Evolutionary conservation across 2,888 invertebrate species (phyloP).

Genomic region (Patella depressa): DNA sequence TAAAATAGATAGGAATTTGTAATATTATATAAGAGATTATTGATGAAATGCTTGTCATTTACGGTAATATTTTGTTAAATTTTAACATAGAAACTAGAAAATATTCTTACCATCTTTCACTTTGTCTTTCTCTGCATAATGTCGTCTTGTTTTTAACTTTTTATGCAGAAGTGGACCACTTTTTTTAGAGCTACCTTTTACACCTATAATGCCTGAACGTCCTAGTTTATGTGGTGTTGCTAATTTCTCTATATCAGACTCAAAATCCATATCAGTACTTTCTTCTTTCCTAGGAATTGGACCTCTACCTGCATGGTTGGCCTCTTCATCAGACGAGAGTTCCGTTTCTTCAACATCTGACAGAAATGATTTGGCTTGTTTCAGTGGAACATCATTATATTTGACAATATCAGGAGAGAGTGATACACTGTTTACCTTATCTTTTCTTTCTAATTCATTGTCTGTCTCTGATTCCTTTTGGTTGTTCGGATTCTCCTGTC

Average conservation of each 20-base stretch:
- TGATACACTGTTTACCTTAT: too few species aligned
- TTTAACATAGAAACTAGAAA: too few species aligned
- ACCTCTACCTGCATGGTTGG: background rate
- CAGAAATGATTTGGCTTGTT: slow-evolving; percentile 9
- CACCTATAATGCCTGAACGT: slow-evolving; percentile 6
- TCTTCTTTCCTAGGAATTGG: slow-evolving; percentile 22
- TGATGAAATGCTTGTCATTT: too few species aligned
- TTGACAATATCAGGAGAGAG: slow-evolving; percentile 16
- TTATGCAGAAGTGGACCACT: slow-evolving; percentile 12
- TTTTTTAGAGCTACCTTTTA: slow-evolving; percentile 18
- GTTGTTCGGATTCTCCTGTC: too few species aligned
- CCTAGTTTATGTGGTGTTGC: slow-evolving; percentile 24
- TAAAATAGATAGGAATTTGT: too few species aligned
- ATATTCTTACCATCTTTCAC: background rate
- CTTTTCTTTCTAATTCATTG: too few species aligned
- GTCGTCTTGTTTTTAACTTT: slow-evolving; percentile 14
- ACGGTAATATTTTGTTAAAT: too few species aligned
- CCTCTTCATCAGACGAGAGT: slow-evolving; percentile 11
- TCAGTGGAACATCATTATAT: slow-evolving; percentile 17
- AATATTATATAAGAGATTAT: too few species aligned
- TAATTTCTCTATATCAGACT: slow-evolving; percentile 40
- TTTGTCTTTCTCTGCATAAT: background rate
- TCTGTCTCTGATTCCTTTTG: too few species aligned
- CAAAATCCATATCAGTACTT: slow-evolving; percentile 35
- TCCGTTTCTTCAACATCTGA: slow-evolving; percentile 18